These are phyloP conservation scores for Damaliscus lunatus DNA, from an alignment of 2,113 vertebrate species.

Conservation along the genomic window DNA sequence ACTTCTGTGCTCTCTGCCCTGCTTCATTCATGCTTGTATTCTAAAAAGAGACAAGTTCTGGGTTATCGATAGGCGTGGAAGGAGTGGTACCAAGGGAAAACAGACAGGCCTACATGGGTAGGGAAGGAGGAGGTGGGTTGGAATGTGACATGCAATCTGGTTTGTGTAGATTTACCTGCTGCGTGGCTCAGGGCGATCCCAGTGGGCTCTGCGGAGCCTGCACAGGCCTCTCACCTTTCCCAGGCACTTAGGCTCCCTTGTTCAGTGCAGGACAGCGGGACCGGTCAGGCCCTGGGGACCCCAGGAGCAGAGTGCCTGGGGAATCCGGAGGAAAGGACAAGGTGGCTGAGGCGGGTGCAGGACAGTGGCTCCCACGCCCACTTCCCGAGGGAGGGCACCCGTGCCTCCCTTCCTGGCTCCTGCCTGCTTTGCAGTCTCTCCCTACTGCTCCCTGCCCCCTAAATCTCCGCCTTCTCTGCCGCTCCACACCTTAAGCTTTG, in stretches of 20 bases:
- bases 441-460: background rate
- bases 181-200: accelerated
- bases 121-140: background rate
- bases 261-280: background rate
- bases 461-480: background rate
- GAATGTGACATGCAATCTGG: accelerated
- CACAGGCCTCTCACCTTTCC: background rate
- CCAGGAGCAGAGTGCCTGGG: background rate
- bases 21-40: background rate
- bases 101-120: accelerated
- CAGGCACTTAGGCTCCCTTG: background rate
- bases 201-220: background rate
- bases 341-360: too few species aligned
- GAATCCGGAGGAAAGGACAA: background rate
- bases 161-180: background rate
- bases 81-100: background rate
- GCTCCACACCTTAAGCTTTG: background rate
- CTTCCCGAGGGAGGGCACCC: background rate
- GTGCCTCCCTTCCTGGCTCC: background rate
- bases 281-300: background rate
- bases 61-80: background rate
- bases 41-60: background rate
- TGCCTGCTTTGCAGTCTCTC: background rate
- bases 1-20: accelerated
- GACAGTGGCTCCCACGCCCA: accelerated